phyloP scores from a whole-genome alignment of 1,140 invertebrate species.

The Chironomus tepperi region DNA sequence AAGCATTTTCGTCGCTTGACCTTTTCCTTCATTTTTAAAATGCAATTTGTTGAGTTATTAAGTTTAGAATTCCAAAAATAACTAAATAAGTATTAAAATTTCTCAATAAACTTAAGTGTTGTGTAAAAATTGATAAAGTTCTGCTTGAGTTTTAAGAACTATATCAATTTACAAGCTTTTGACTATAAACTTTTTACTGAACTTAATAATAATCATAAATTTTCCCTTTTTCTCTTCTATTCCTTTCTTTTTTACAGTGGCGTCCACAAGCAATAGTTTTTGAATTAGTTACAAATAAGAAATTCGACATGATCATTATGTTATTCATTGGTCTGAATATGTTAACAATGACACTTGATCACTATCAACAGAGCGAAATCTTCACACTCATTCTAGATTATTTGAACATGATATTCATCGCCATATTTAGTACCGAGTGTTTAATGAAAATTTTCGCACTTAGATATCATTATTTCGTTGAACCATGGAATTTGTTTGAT shows the following conservation, averaged over 20 bases:
- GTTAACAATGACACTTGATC: constrained; percentile 97
- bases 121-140: background rate
- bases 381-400: constrained; percentile 79
- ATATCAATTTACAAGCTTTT: background rate
- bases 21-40: too few species aligned
- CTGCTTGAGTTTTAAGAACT: too few species aligned
- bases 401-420: constrained; percentile 95
- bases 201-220: background rate
- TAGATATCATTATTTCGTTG: constrained; percentile 96
- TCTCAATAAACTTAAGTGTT: background rate
- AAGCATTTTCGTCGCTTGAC: too few species aligned
- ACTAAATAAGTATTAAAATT: constrained; percentile 29
- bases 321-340: constrained; percentile 97
- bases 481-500: constrained; percentile 99
- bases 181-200: too few species aligned
- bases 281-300: constrained; percentile 94
- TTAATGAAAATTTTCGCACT: constrained; percentile 95
- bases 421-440: constrained; percentile 96
- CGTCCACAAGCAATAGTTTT: constrained; percentile 91
- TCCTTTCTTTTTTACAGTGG: constrained; percentile 61
- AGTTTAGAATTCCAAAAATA: constrained; percentile 29
- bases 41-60: too few species aligned
- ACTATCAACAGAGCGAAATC: constrained; percentile 77
- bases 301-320: constrained; percentile 99
- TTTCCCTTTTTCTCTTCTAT: constrained; percentile 26